A percentile compares a stretch with the other conserved stretches of the same genome.
phyloP scores from a whole-genome alignment of 2,888 invertebrate genomes.

The Dermolepida albohirtum region DNA sequence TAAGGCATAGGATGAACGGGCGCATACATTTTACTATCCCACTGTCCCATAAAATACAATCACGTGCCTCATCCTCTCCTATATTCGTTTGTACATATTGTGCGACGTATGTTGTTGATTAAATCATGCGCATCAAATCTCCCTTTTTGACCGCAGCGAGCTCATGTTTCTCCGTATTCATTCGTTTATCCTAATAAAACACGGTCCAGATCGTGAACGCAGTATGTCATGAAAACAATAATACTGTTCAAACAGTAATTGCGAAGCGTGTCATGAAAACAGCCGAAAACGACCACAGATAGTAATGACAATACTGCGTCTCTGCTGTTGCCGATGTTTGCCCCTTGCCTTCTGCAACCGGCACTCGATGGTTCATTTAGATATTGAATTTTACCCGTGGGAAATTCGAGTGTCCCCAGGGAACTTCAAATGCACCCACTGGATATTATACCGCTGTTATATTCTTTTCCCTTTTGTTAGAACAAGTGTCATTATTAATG shows the following conservation, averaged over 20 bases:
- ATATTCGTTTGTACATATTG: too few species aligned
- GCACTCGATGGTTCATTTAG: slow-evolving; percentile 45
- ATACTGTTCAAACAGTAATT: slow-evolving; percentile 44
- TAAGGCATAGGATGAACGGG: too few species aligned
- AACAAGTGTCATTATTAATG: too few species aligned
- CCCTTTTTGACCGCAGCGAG: slow-evolving; percentile 43
- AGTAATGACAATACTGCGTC: slow-evolving; percentile 39
- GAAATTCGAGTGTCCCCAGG: slow-evolving; percentile 44
- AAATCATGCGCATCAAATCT: slow-evolving; percentile 47
- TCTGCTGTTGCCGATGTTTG: slow-evolving; percentile 8
- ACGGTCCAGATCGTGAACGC: slow-evolving; percentile 29
- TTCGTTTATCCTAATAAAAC: not conserved
- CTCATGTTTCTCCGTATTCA: slow-evolving; percentile 25
- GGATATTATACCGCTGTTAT: too few species aligned
- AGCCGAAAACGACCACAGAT: slow-evolving; percentile 39
- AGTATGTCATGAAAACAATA: slow-evolving; percentile 41
- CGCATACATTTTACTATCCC: too few species aligned
- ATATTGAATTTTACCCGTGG: slow-evolving; percentile 48
- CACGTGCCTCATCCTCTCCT: slow-evolving; percentile 44
- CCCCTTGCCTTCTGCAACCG: slow-evolving; percentile 25
- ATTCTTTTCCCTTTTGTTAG: too few species aligned
- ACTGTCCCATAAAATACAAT: slow-evolving; percentile 41
- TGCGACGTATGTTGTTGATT: slow-evolving; percentile 39
- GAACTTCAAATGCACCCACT: slow-evolving; percentile 1
- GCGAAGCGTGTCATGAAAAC: slow-evolving; percentile 40